Conservation (phyloP, 2,113 vertebrate species). For the Ammodytes marinus region DNA sequence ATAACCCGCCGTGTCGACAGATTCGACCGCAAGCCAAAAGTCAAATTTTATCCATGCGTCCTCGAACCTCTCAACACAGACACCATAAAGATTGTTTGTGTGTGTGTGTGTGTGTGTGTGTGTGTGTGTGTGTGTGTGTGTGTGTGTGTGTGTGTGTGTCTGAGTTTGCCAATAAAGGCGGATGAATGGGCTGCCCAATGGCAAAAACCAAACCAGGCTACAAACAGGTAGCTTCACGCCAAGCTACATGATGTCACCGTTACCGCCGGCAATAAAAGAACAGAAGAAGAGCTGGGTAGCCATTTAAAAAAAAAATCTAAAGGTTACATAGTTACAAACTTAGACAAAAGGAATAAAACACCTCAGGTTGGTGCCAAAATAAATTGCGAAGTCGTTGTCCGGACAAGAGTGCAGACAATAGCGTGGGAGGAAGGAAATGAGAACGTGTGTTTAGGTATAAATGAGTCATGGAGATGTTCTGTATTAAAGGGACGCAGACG, state of each 20-base stretch:
- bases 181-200: not conserved
- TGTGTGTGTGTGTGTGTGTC: no score
- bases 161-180: not conserved
- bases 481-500: not conserved
- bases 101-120: no score
- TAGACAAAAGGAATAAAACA: conserved; percentile 24
- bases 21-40: not conserved
- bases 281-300: not conserved
- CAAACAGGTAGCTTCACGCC: conserved; percentile 8
- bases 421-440: conserved; percentile 3
- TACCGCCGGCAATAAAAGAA: not conserved
- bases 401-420: conserved; percentile 21
- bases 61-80: conserved; percentile 1
- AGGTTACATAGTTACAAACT: not conserved
- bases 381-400: conserved; percentile 18
- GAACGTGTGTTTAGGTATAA: conserved; percentile 27
- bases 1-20: not conserved
- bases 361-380: conserved; percentile 20
- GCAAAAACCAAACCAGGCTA: not conserved
- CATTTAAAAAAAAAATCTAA: not conserved
- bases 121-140: no score
- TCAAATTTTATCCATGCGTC: not conserved
- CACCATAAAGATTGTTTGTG: not conserved
- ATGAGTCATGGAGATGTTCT: conserved; percentile 11
- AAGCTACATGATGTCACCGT: conserved; percentile 16